Base-by-base conservation (phyloP, 2,113 vertebrate species). In the Henicopernis longicauda region DNA sequence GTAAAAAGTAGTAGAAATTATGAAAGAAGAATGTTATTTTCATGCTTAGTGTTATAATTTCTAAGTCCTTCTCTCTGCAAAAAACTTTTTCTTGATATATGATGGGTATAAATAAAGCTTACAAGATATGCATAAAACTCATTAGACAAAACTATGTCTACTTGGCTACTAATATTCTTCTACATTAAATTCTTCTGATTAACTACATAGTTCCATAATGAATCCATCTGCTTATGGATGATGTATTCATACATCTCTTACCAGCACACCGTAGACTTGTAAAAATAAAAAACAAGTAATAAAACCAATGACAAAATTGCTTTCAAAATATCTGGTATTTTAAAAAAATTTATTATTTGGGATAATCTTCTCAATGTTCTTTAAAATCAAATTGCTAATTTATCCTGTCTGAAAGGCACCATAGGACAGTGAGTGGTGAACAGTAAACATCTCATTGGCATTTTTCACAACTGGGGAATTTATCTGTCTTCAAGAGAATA, bases 401-500 rank as follows among this genome's bases (percentile, higher is more conserved):
- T 44, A 74, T 77, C 69, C 58, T 78, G 34, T 77, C 58, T 67
- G 62, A 95, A 97, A 98, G 91, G 95, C 96, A 96, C 89, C 77
- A 42, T 38, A 90, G 40, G 78, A 88, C 42, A 82, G 31, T 8
- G 36, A 86, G 52, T 34, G 40, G 10, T 50, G 73, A 91, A 59
- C n/a, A 79, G 79, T 70, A 85, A 88, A 77, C 38, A 57, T 31
- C 62, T 82, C 55, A 63, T 6, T 59, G 69, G 50, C 34, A 16
- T 47, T 63, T 95, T 79, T 81, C 52, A 85, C 82, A 91, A n/a
- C 66, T 31, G 52, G 50, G 81, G 29, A 85, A 80, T 92, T 69
- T 40, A 45, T n/a, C 63, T 42, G 72, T 86, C 54, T 88, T 74
- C 2, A 2, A 47, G 47, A 92, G 45, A 83, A 90, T 88, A 89